Base-by-base conservation (phyloP, 2,113 vertebrate species). In the Harpagus bidentatus region DNA sequence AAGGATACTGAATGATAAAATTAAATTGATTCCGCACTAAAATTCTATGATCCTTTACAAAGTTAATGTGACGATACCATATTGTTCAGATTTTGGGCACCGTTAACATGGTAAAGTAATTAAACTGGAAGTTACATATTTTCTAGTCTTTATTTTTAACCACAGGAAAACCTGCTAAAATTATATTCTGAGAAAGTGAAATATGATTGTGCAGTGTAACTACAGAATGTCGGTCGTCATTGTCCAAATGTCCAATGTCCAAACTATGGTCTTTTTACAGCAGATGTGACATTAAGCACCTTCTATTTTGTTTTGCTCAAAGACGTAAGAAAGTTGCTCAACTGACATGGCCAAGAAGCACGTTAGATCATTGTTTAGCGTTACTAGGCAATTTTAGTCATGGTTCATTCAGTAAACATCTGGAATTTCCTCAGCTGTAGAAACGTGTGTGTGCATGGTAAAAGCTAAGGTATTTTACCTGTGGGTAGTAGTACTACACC, bases 41-140 rank as follows among this genome's bases (percentile, higher is more conserved):
- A 97, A 90, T 95, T 95, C 91, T 96, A 86, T 88, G 71, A 89
- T 85, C 67, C 90, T 92, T 96, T 91, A 61, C 43, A 85, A 94
- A 95, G 69, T 71, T 92, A 84, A 93, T 67, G 16, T 73, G 94
- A 90, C 53, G 53, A 36, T 67, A 84, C 58, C 55, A 67, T 73
- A 91, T 76, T 94, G 56, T 91, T 87, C 94, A 92, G 50, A 97
- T 95, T 97, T 97, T 9, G 70, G 62, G 29, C 90, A 74, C 72
- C 65, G 62, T 97, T 97, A 89, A 69, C 22, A 69, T 2, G 5
- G n/a, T 69, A 82, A 53, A 6, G 3, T 61, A 93, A 72, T 88
- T 77, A 91, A 84, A 94, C 40, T 72, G 15, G 14, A 81, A 84
- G 8, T 59, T 87, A 42, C 12, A 16, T 79, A 61, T 91, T 94